Conservation (phyloP, 2,113 vertebrate genomes). For the Seriola aureovittata region DNA sequence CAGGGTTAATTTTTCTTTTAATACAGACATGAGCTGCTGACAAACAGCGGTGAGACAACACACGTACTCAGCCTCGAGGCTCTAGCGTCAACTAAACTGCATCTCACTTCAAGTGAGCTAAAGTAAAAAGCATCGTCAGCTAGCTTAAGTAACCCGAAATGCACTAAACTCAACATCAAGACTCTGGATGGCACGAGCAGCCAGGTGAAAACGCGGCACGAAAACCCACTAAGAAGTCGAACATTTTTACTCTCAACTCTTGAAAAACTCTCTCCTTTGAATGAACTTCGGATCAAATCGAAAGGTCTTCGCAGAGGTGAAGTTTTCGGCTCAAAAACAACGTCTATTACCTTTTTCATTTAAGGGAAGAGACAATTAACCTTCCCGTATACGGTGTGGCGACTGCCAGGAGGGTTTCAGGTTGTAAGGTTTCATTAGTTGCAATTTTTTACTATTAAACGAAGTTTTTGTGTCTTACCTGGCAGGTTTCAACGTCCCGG, state of each 20-base stretch:
- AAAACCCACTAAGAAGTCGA: background rate
- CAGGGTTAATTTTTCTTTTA: too few relatives aligned
- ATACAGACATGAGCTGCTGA: too few relatives aligned
- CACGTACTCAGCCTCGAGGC: background rate
- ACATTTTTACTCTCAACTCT: background rate
- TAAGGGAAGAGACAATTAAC: slow-evolving; percentile 3
- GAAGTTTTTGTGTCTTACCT: slow-evolving; percentile 49
- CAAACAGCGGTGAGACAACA: too few relatives aligned
- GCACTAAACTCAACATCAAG: slow-evolving; percentile 11
- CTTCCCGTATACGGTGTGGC: background rate
- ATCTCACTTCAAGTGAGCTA: background rate
- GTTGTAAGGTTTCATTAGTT: too few relatives aligned
- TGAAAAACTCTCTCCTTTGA: background rate
- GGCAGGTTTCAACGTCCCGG: background rate
- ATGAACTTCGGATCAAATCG: background rate
- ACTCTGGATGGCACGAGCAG: background rate
- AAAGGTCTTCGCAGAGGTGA: background rate
- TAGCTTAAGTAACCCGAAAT: background rate
- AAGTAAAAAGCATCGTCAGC: background rate
- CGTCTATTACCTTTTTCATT: background rate
- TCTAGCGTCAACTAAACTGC: background rate
- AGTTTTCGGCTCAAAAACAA: background rate
- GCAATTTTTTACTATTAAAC: background rate
- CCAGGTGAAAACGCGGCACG: slow-evolving; percentile 20
- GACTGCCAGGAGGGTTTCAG: background rate